These are phyloP conservation scores for Chaetorhynchus papuensis DNA, from an alignment of 2,113 vertebrate species.

Conservation along the genomic window DNA sequence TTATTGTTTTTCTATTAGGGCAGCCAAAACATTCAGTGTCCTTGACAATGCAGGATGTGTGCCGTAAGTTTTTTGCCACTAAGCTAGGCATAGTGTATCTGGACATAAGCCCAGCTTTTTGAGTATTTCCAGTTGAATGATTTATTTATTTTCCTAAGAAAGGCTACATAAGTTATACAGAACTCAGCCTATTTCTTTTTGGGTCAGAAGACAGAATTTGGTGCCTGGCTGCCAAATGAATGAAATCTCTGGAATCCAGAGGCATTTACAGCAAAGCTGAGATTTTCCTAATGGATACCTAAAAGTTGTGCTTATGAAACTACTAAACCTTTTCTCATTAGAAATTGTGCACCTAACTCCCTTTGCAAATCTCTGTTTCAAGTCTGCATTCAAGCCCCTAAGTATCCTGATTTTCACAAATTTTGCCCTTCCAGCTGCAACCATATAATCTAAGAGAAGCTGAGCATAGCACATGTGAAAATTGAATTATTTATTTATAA, in stretches of 20 bases:
- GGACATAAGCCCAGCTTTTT: conserved; percentile 43
- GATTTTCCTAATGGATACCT: conserved; percentile 36
- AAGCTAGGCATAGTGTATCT: conserved; percentile 48
- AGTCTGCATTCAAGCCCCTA: neutral
- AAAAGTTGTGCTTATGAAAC: neutral
- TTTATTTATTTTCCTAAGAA: conserved; percentile 64
- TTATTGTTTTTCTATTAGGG: conserved; percentile 66
- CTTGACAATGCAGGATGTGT: conserved; percentile 54
- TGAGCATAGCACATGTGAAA: neutral
- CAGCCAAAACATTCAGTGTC: conserved; percentile 59
- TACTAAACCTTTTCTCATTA: neutral
- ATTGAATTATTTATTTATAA: neutral
- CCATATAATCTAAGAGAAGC: neutral
- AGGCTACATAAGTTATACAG: conserved; percentile 29
- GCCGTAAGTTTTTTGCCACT: conserved; percentile 47
- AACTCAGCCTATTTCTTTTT: neutral
- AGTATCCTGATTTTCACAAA: neutral
- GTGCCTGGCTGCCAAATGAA: conserved; percentile 41
- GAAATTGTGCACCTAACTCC: neutral
- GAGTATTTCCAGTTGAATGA: conserved; percentile 55
- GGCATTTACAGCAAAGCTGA: conserved; percentile 17
- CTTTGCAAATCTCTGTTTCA: neutral
- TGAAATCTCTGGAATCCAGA: conserved; percentile 39
- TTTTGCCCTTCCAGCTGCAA: neutral
- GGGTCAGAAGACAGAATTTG: neutral